Percentiles rank a stretch among this genome's conserved stretches.
phyloP scores from a whole-genome alignment of 1,140 invertebrate genomes.

The Theocolax elegans region DNA sequence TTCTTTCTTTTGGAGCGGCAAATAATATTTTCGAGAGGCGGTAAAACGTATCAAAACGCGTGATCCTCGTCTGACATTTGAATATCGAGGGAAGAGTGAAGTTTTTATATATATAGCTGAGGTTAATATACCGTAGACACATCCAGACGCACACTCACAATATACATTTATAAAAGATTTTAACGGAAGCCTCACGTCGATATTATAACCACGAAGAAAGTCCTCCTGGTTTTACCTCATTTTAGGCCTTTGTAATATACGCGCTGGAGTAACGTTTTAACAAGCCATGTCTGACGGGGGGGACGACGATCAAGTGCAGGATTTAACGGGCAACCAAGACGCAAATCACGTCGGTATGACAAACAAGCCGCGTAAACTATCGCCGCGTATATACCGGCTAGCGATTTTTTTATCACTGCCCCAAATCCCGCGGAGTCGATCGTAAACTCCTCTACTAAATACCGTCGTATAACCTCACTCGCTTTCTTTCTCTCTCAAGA shows the following conservation, averaged over 20 bases:
- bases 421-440: slow-evolving; percentile 45
- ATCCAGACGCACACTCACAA: too few relatives aligned
- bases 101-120: too few relatives aligned
- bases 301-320: slow-evolving; percentile 54
- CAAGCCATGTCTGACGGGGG: slow-evolving; percentile 15
- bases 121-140: too few relatives aligned
- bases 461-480: slow-evolving; percentile 30
- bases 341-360: slow-evolving; percentile 42
- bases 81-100: slow-evolving; percentile 57
- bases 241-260: too few relatives aligned
- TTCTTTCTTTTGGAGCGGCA: slow-evolving; percentile 31
- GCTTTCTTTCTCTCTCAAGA: too few relatives aligned
- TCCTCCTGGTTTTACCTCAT: too few relatives aligned
- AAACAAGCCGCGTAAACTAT: slow-evolving; percentile 23
- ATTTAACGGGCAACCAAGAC: slow-evolving; percentile 52
- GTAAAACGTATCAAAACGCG: slow-evolving; percentile 66
- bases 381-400: slow-evolving; percentile 17
- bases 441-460: slow-evolving; percentile 47
- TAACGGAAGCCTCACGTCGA: slow-evolving; percentile 39
- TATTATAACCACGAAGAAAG: slow-evolving; percentile 37
- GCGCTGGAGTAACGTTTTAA: slow-evolving; percentile 19
- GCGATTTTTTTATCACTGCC: slow-evolving; percentile 48
- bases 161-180: slow-evolving; percentile 53
- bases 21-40: slow-evolving; percentile 67
- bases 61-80: slow-evolving; percentile 67